These are phyloP conservation scores for Stichopus chloronotus DNA, from an alignment of 35 echinoderm and acorn worm genomes.

Conservation along the genomic window DNA sequence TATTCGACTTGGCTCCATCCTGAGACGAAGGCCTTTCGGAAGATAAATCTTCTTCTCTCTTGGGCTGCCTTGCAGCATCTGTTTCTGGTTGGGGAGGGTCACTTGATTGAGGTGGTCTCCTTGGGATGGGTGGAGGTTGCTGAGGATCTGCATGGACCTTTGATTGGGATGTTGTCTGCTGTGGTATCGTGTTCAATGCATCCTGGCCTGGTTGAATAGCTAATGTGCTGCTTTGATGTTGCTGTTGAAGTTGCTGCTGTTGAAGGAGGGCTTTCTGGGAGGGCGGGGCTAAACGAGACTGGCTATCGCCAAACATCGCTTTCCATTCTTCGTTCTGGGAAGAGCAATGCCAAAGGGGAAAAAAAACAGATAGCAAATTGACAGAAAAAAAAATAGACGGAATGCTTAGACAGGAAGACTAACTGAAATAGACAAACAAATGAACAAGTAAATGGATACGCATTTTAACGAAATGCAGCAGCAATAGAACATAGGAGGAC, in stretches of 20 bases:
- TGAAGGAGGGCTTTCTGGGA: constrained; percentile 1
- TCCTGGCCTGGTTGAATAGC: constrained; percentile 71
- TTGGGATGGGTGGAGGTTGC: neutral
- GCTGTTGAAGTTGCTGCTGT: constrained; percentile 28
- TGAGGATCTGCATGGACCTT: neutral
- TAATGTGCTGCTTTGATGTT: constrained; percentile 12
- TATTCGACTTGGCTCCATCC: neutral
- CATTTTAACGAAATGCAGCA: too few species aligned
- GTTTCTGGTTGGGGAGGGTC: constrained; percentile 16
- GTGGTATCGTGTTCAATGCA: constrained; percentile 45
- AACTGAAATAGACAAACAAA: neutral
- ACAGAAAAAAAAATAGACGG: neutral
- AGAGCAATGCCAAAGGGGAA: neutral
- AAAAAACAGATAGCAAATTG: neutral
- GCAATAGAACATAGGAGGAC: too few species aligned
- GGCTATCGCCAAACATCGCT: constrained; percentile 80
- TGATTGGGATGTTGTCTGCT: neutral
- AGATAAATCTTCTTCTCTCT: neutral
- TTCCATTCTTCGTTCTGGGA: constrained; percentile 94
- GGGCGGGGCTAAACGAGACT: constrained; percentile 45
- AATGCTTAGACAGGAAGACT: neutral
- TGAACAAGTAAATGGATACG: too few species aligned
- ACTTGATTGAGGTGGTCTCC: neutral
- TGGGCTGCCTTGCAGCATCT: neutral
- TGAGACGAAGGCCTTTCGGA: neutral